Evolutionary conservation across 2,888 invertebrate genomes (phyloP), one percentile per base, ranked within the genome.

Genomic region (Drosophila nr. perissopoda): DNA sequence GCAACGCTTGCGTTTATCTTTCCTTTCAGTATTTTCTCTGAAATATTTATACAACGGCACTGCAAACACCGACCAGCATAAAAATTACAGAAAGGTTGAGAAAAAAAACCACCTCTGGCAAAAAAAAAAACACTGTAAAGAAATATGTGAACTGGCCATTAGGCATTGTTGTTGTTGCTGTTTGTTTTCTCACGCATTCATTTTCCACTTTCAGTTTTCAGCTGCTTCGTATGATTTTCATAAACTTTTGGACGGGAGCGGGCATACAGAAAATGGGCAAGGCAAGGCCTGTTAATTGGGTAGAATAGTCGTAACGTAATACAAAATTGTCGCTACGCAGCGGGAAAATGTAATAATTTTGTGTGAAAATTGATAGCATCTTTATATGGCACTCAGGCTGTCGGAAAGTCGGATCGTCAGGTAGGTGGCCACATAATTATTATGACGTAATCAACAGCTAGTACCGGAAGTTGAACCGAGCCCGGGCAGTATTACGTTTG

Each of bases 131-230:
- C 21, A 58, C 16, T 56, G 56, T 56, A 29, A 31, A 33, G n/a
- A 70, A 54, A 56, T 64, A 60, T 69, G 69, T 65, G 75, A 64
- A 70, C 70, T 74, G 70, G 56, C 76, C 70, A 70, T 59, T 60
- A 65, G 67, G 42, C 70, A 87, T 84, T 86, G 71, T 76, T 74
- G n/a, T 27, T 81, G 64, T 67, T 75, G 65, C 62, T 61, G 72
- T 82, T 69, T 42, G 65, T 84, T 88, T 87, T 87, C 87, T 86
- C 87, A 87, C 88, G 88, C 88, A 83, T 85, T 83, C 62, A 77
- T 84, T 88, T 88, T 88, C 81, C 88, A 88, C 88, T 88, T 86
- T 86, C 88, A 81, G 79, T 86, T 86, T 86, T 67, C 63, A 68
- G 68, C 54, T 56, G 34, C 76, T 61, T 62, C 58, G 57, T 49